These are phyloP conservation scores for Euleptes europaea DNA, from an alignment of 2,113 vertebrate species.

Conservation along the genomic window DNA sequence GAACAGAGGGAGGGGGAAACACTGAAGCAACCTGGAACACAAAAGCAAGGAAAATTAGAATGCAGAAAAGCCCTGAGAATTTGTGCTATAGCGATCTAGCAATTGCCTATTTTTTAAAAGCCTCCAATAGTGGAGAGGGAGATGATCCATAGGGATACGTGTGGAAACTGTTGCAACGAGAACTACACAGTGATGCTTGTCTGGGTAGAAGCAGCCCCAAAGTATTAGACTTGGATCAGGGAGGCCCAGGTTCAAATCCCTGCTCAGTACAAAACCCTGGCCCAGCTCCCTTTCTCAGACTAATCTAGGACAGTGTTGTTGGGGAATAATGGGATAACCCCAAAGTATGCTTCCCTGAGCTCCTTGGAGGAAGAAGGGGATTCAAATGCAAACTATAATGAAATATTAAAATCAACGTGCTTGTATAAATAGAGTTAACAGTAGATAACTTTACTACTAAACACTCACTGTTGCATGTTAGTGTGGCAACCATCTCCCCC, in stretches of 20 bases:
- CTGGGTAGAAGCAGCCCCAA: no score
- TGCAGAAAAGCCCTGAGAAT: no score
- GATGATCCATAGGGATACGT: no score
- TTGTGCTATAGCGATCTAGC: no score
- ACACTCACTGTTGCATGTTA: background rate
- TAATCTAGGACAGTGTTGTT: background rate
- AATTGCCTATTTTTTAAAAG: no score
- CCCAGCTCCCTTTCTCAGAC: background rate
- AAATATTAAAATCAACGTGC: background rate
- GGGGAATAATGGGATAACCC: background rate
- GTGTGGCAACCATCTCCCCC: background rate
- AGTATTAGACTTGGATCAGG: background rate
- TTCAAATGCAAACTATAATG: background rate
- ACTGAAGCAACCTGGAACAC: no score
- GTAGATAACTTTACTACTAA: background rate
- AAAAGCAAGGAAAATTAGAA: no score
- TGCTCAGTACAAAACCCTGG: background rate
- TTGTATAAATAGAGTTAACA: background rate
- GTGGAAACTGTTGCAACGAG: no score
- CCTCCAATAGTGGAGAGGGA: no score
- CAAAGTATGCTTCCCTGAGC: background rate
- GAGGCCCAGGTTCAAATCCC: no score
- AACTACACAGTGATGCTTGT: no score
- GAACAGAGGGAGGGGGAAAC: no score
- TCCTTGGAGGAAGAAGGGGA: background rate